phyloP scores from a whole-genome alignment of 2,113 vertebrate genomes.

The Ondatra zibethicus region DNA sequence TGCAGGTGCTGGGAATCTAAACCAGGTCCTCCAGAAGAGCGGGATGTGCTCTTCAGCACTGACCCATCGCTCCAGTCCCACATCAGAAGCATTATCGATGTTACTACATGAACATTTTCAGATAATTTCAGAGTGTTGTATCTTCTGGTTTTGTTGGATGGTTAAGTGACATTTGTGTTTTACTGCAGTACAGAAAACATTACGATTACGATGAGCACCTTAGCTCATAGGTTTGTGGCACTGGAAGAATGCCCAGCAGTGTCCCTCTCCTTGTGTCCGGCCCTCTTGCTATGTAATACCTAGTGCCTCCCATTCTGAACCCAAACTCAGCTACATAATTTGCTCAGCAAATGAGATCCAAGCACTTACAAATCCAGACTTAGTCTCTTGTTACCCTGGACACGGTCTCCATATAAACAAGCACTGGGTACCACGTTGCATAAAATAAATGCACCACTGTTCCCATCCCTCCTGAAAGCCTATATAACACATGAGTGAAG shows the following conservation, averaged over 20 bases:
- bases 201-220: neutral
- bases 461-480: neutral
- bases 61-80: neutral
- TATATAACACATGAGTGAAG: neutral
- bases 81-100: slow-evolving; percentile 11
- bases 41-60: neutral
- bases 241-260: neutral
- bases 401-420: neutral
- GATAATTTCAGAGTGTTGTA: neutral
- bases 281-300: neutral
- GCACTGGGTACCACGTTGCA: neutral
- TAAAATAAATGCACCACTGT: neutral
- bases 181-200: neutral
- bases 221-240: neutral
- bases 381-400: neutral
- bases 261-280: neutral
- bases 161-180: neutral
- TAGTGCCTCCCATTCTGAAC: neutral
- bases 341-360: neutral
- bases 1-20: neutral
- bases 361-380: neutral
- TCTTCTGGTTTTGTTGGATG: slow-evolving; percentile 23
- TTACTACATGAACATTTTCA: neutral
- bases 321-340: neutral
- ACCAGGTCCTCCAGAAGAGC: neutral